phyloP scores from a whole-genome alignment of 1,140 invertebrate species.

The Drosophila saltans region DNA sequence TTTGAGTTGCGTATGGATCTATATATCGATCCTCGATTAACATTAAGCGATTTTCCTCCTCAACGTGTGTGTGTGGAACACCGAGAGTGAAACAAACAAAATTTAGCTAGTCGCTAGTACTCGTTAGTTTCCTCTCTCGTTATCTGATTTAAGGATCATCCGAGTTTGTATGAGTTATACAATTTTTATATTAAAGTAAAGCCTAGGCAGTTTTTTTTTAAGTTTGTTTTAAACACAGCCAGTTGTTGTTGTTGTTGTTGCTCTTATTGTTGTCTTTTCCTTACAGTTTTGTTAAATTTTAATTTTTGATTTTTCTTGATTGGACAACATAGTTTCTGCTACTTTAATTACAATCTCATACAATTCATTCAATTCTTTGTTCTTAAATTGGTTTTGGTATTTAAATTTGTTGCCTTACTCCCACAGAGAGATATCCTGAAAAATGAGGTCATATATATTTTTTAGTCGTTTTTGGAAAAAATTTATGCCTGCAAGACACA shows the following conservation, averaged over 20 bases:
- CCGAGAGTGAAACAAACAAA: conserved; percentile 26
- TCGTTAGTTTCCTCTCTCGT: neutral
- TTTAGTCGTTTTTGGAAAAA: conserved; percentile 83
- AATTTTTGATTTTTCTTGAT: conserved; percentile 35
- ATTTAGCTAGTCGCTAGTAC: neutral
- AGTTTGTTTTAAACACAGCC: conserved; percentile 30
- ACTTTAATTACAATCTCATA: conserved; percentile 65
- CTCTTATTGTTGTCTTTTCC: conserved; percentile 34
- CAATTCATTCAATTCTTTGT: conserved; percentile 61
- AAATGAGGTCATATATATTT: conserved; percentile 83
- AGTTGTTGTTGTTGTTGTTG: conserved; percentile 28
- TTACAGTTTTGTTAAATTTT: conserved; percentile 30
- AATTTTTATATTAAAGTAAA: conserved; percentile 41
- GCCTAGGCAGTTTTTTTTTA: conserved; percentile 34
- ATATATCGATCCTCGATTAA: conserved; percentile 3
- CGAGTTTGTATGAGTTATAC: conserved; percentile 40
- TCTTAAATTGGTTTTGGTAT: conserved; percentile 43
- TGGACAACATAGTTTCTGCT: conserved; percentile 66
- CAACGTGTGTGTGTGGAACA: conserved; percentile 66
- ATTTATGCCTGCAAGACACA: conserved; percentile 83
- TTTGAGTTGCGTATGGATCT: conserved; percentile 58
- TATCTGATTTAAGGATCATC: conserved; percentile 35
- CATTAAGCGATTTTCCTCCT: conserved; percentile 16
- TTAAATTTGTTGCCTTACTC: conserved; percentile 82
- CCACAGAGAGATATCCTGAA: conserved; percentile 83